These are phyloP conservation scores for Vanessa atalanta DNA, from an alignment of 1,140 invertebrate species.

Conservation along the genomic window DNA sequence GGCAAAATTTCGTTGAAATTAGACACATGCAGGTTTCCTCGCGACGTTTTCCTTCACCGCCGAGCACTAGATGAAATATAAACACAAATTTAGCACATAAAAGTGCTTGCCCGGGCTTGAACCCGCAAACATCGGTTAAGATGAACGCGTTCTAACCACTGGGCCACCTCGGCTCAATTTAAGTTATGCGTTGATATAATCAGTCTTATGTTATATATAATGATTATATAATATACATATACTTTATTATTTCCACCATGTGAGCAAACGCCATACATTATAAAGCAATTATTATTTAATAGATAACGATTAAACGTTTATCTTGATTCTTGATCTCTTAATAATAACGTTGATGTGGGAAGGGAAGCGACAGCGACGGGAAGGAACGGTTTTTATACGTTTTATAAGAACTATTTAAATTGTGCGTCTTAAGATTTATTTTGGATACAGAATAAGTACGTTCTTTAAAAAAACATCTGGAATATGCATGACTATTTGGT, in stretches of 20 bases:
- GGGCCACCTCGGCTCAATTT: no score
- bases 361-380: neutral
- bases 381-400: neutral
- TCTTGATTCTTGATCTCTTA: slow-evolving; percentile 22
- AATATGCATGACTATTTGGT: no score
- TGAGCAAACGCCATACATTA: slow-evolving; percentile 18
- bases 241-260: slow-evolving; percentile 8
- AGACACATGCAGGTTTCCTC: no score
- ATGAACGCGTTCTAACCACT: no score
- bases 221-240: slow-evolving; percentile 1
- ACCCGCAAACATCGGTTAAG: no score
- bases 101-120: no score
- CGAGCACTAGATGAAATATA: no score
- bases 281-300: slow-evolving; percentile 15
- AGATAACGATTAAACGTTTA: slow-evolving; percentile 18
- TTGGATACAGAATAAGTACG: neutral
- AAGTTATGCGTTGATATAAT: no score
- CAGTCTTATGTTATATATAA: neutral
- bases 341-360: slow-evolving; percentile 10
- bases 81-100: no score
- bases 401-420: neutral
- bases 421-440: neutral
- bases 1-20: no score
- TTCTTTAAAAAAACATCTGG: no score
- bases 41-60: no score